Conservation (phyloP, 2,113 vertebrate genomes). For the Spilogale gracilis region DNA sequence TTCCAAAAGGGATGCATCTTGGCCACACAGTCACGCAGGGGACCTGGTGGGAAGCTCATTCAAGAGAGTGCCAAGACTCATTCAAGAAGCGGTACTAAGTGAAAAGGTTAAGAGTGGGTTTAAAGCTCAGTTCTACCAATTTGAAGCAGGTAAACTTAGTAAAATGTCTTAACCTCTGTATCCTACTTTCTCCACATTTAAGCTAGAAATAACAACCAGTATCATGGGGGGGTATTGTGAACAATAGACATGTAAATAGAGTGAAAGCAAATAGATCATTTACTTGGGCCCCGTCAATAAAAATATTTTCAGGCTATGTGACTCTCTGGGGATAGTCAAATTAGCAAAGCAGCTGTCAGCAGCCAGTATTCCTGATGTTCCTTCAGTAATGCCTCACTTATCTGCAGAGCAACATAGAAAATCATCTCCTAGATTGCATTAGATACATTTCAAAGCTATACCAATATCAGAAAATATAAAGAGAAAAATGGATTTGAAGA, state of each 20-base stretch:
- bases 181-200: neutral
- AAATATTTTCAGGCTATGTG: neutral
- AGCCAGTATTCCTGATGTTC: neutral
- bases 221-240: neutral
- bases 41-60: neutral
- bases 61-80: neutral
- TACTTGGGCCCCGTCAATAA: neutral
- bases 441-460: neutral
- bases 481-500: neutral
- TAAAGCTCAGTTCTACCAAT: constrained; percentile 38
- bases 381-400: neutral
- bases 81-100: neutral
- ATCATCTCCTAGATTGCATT: neutral
- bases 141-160: neutral
- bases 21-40: neutral
- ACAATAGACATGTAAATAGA: neutral
- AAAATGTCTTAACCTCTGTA: neutral
- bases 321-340: neutral
- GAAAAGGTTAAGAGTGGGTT: neutral
- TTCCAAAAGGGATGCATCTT: neutral
- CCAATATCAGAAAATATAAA: neutral
- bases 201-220: neutral
- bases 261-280: constrained; percentile 38
- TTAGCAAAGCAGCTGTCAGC: neutral
- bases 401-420: neutral